Percentiles rank a stretch among this genome's conserved stretches.
Conservation (phyloP, 2,113 vertebrate genomes). For the Lampris incognitus region DNA sequence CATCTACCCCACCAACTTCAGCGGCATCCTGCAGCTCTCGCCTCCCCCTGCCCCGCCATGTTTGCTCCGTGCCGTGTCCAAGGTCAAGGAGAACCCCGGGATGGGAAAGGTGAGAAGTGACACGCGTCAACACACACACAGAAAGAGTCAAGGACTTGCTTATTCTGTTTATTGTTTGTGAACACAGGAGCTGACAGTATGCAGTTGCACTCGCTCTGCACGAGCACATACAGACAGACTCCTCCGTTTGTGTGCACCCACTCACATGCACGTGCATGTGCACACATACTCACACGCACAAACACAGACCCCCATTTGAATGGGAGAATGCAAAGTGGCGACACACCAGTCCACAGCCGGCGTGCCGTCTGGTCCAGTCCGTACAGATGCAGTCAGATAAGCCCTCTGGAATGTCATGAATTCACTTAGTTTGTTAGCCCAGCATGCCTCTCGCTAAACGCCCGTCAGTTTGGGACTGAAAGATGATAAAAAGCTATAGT, state of each 20-base stretch:
- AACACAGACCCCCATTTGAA: slow-evolving; percentile 52
- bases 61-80: slow-evolving; percentile 92
- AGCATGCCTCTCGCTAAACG: slow-evolving; percentile 47
- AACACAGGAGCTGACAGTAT: slow-evolving; percentile 5
- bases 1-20: slow-evolving; percentile 95
- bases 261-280: slow-evolving; percentile 6
- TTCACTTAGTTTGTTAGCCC: slow-evolving; percentile 58
- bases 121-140: slow-evolving; percentile 3
- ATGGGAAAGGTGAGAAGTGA: slow-evolving; percentile 91
- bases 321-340: slow-evolving; percentile 56
- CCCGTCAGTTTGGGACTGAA: slow-evolving; percentile 26
- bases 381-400: slow-evolving; percentile 73
- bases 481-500: slow-evolving; percentile 43
- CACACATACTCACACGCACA: slow-evolving; percentile 9
- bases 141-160: slow-evolving; percentile 4
- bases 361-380: slow-evolving; percentile 57
- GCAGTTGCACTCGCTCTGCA: slow-evolving; percentile 10
- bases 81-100: slow-evolving; percentile 97
- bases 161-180: not conserved
- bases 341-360: slow-evolving; percentile 56
- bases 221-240: not conserved
- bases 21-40: slow-evolving; percentile 90
- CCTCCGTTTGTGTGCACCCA: not conserved
- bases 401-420: slow-evolving; percentile 73
- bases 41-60: slow-evolving; percentile 96